Evolutionary conservation across 2,888 invertebrate genomes (phyloP), one percentile per base, ranked within the genome.

Genomic region (Epistrophe grossulariae): DNA sequence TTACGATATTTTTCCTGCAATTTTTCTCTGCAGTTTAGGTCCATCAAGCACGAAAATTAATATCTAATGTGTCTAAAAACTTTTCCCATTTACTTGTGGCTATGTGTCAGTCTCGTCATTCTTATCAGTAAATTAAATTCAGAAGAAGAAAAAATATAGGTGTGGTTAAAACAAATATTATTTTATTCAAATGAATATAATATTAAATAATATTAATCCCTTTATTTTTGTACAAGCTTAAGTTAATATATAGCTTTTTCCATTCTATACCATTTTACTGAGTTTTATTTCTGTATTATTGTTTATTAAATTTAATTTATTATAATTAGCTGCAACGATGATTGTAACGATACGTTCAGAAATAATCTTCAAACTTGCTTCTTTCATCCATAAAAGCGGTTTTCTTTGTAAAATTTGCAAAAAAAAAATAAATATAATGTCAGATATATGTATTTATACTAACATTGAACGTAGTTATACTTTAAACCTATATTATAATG

Each of bases 251-350:
- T n/a, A n/a, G n/a, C n/a, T n/a, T n/a, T n/a, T 31, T 62, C 43
- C 10, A 17, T 45, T 31, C 4, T 17, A 11, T 0, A 45, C 28
- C 24, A 4, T 24, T 17, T 17, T 31, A 48, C 31, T 31, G n/a
- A 17, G n/a, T 66, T 35, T 48, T 66, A 50, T 66, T 50, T 66
- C 31, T 66, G 66, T 31, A 17, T 50, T 19, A 48, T 19, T 66
- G n/a, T 17, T 8, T 35, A 17, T 45, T 24, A 8, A 17, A 13
- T 45, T 28, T 11, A 52, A 52, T 35, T 38, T 52, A 50, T 66
- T 48, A 31, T 19, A 17, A 40, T 66, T 31, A 31, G 9, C 13
- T 10, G 10, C n/a, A 45, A 64, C 31, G 31, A 48, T 17, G 5
- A 48, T 1, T 40, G 13, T 40, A 3, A 13, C 43, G 45, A 45